Percentiles rank a stretch among this genome's conserved stretches.
These are phyloP conservation scores for Cepaea nemoralis DNA, from an alignment of 1,140 invertebrate species.

Conservation along the genomic window DNA sequence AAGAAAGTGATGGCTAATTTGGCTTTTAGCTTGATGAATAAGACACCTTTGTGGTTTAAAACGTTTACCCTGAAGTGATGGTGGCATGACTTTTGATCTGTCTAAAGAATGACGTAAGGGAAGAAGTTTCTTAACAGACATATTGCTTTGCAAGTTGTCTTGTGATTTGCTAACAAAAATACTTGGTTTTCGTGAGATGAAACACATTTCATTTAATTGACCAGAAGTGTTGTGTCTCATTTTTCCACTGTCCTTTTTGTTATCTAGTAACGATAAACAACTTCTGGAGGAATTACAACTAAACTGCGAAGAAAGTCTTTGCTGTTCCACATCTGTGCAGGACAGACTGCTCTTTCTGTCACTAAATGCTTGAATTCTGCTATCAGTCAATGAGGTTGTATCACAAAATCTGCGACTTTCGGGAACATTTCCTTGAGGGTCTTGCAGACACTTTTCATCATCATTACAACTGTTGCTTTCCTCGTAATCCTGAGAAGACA, in stretches of 20 bases:
- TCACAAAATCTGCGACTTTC: background rate
- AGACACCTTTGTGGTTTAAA: background rate
- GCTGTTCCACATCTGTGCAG: background rate
- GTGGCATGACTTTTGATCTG: background rate
- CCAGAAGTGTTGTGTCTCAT: background rate
- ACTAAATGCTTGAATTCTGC: background rate
- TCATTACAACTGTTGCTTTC: background rate
- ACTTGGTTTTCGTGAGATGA: background rate
- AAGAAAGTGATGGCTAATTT: background rate
- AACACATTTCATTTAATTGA: background rate
- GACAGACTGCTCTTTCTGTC: background rate
- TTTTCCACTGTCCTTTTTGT: background rate
- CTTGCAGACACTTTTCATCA: background rate
- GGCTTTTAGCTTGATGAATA: background rate
- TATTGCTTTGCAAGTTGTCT: background rate
- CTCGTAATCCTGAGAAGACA: background rate
- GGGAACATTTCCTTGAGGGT: background rate
- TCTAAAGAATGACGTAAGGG: constrained; percentile 10
- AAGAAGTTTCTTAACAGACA: background rate
- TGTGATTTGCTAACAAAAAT: background rate
- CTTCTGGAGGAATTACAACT: too few species aligned
- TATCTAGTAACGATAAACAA: background rate
- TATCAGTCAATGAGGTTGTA: too few species aligned
- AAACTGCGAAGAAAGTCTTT: background rate
- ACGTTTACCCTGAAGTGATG: background rate